Conservation (phyloP, 2,888 invertebrate species). For the Habrosyne pyritoides region DNA sequence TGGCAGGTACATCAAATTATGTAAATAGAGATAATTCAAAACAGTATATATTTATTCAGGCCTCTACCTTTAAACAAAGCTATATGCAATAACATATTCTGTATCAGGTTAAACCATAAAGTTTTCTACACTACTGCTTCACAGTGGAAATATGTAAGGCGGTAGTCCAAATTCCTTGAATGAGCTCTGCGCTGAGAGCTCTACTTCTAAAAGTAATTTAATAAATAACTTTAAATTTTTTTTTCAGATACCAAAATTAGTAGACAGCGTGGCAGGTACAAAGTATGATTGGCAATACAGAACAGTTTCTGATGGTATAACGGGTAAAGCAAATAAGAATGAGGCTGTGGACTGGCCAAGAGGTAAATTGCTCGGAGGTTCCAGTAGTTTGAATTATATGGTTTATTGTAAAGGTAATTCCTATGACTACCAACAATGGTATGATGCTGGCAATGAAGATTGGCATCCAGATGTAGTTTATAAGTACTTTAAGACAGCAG, state of each 20-base stretch:
- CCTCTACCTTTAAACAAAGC: too few relatives aligned
- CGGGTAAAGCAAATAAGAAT: conserved; percentile 84
- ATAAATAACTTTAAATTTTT: too few relatives aligned
- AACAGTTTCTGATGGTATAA: conserved; percentile 88
- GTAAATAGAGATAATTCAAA: too few relatives aligned
- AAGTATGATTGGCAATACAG: conserved; percentile 5
- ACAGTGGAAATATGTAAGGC: too few relatives aligned
- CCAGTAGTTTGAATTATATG: conserved; percentile 79
- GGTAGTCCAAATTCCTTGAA: too few relatives aligned
- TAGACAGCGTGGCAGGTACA: neutral
- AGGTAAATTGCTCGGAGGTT: conserved; percentile 84
- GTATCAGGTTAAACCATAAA: too few relatives aligned
- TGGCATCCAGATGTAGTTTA: conserved; percentile 76
- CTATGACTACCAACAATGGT: conserved; percentile 77
- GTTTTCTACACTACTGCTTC: too few relatives aligned
- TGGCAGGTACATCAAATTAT: too few relatives aligned
- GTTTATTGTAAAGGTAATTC: conserved; percentile 74
- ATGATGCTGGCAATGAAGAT: conserved; percentile 68
- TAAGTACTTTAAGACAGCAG: conserved; percentile 69
- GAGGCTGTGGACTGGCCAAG: conserved; percentile 70
- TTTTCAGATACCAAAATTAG: neutral
- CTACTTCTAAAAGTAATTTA: too few relatives aligned
- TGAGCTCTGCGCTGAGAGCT: too few relatives aligned
- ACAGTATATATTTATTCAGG: too few relatives aligned
- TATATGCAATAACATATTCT: too few relatives aligned